phyloP scores from a whole-genome alignment of 2,888 invertebrate genomes.

The Aelia acuminata region DNA sequence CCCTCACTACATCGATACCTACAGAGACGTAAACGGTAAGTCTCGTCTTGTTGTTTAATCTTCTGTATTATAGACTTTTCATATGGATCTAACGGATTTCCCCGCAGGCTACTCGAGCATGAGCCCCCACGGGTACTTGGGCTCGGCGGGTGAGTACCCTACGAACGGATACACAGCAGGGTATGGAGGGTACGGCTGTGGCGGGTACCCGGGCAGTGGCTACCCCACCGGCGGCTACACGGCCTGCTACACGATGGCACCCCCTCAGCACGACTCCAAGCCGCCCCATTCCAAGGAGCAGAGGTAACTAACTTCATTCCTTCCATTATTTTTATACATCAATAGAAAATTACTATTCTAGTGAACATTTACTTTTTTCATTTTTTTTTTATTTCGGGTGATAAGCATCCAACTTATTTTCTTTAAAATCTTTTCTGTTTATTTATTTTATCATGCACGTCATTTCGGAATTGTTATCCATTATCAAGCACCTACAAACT shows the following conservation, averaged over 20 bases:
- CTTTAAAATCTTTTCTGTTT: too few species aligned
- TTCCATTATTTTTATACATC: too few species aligned
- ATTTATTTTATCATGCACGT: too few species aligned
- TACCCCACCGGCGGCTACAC: conserved; percentile 72
- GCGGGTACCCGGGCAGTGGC: conserved; percentile 74
- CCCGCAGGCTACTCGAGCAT: conserved; percentile 82
- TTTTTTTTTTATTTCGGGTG: too few species aligned
- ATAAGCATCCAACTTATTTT: too few species aligned
- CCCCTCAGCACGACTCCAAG: conserved; percentile 78
- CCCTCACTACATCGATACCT: conserved; percentile 90
- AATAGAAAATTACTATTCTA: too few species aligned
- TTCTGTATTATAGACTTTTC: neutral
- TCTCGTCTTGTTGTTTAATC: conserved; percentile 58
- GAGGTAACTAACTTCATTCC: too few species aligned
- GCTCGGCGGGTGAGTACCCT: conserved; percentile 85
- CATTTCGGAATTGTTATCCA: too few species aligned
- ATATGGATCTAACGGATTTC: neutral
- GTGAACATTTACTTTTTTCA: too few species aligned
- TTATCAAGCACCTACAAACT: too few species aligned
- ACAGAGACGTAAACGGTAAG: conserved; percentile 88
- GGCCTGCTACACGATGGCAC: conserved; percentile 90
- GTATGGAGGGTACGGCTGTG: conserved; percentile 75
- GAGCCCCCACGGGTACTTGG: conserved; percentile 87
- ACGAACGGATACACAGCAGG: conserved; percentile 78
- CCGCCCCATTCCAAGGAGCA: conserved; percentile 81